phyloP scores from a whole-genome alignment of 2,113 vertebrate genomes.

The Thalassarche chlororhynchos region DNA sequence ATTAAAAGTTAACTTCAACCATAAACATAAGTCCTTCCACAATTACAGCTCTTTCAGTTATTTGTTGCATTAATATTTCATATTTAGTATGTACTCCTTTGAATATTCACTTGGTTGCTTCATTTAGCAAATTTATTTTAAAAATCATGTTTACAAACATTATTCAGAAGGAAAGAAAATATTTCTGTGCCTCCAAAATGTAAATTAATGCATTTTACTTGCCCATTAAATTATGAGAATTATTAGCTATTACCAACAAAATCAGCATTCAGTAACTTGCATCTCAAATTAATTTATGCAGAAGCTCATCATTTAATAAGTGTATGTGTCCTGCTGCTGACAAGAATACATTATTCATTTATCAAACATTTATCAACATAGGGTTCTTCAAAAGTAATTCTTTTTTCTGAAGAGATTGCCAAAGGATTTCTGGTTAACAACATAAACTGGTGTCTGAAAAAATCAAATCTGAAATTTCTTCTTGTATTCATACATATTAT shows the following conservation, averaged over 20 bases:
- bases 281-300: background rate
- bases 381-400: background rate
- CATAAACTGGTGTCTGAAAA: background rate
- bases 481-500: background rate
- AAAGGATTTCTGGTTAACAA: background rate
- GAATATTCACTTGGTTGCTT: background rate
- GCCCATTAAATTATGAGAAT: background rate
- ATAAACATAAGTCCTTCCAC: background rate
- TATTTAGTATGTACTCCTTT: background rate
- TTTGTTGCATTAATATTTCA: background rate
- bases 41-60: background rate
- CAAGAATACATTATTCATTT: background rate
- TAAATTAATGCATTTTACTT: background rate
- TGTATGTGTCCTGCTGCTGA: background rate
- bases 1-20: background rate
- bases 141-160: background rate
- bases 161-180: background rate
- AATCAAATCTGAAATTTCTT: background rate
- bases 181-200: background rate
- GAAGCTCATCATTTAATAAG: background rate
- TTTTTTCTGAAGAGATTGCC: background rate
- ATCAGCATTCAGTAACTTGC: background rate
- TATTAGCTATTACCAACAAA: background rate
- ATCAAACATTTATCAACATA: background rate
- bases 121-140: background rate